Base-by-base conservation (phyloP, 2,113 vertebrate genomes). In the Perccottus glenii region DNA sequence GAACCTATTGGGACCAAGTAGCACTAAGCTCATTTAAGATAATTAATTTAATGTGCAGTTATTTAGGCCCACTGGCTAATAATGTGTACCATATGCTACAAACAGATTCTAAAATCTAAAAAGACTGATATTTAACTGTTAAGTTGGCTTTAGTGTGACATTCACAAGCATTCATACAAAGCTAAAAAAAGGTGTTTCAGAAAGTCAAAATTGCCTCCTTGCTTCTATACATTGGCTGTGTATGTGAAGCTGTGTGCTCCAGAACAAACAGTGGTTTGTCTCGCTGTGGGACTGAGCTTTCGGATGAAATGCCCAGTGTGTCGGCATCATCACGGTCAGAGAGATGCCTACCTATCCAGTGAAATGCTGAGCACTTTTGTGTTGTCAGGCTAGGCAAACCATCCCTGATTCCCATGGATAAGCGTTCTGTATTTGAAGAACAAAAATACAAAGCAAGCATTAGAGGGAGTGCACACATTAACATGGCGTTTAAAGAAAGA, bases 251-350 rank as follows among this genome's bases (percentile, higher is more conserved):
- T 53, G 65, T 50, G 69, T 75, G 53, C 73, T 60, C 65, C 58
- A 67, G 61, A 67, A 75, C 75, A 79, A 77, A 68, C 65, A 70
- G 70, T 69, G 55, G 68, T 70, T 84, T 70, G 68, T 65, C 67
- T 85, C 76, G 8, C 72, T 33, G 48, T 67, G 73, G 58, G 72
- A 77, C 57, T 55, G 51, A 35, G 65, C 27, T 40, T 73, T 85
- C 68, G 71, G 73, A 85, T 75, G 47, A 78, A 87, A 87, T 75
- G 67, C 76, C 50, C 67, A 49, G 65, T 64, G 65, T 80, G 76
- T 75, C 27, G 64, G 69, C 70, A 61, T 77, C 45, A 42, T 86
- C 80, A 79, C 58, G 59, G 83, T 77, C 80, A 75, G 80, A 73
- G 62, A 49, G 72, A 75, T 64, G 60, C 73, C 64, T 69, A 73